Evolutionary conservation across 2,888 invertebrate genomes (phyloP), one percentile per base, ranked within the genome.

Genomic region (Spatulosminthurus flaviceps): DNA sequence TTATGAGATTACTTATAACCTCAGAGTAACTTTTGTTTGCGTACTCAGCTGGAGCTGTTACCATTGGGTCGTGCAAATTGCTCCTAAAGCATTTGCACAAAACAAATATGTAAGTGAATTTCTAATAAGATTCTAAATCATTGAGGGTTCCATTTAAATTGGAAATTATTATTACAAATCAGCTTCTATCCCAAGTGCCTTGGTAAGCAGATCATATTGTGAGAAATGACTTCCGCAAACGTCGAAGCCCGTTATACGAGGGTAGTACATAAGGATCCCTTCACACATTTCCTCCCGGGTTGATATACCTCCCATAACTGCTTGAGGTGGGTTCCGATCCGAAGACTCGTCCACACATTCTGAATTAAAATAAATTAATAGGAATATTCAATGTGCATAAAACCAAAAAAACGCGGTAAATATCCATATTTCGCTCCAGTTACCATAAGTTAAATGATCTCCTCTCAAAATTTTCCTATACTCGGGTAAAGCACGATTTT

Each of bases 361-460:
- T 64, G 26, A 51, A 51, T 19, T 51, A 2, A 22, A 64, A 22
- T 60, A 16, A 24, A 5, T 64, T 64, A 21, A 22, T 64, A 16
- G 24, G 1, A 24, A 9, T 4, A 64, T 64, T 19, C 24, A 51
- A 51, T 51, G 16, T 1, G 16, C 1, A 51, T 19, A 19, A 51
- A 16, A 51, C n/a, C 16, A 51, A 51, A 64, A n/a, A n/a, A n/a
- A n/a, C n/a, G n/a, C n/a, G n/a, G n/a, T n/a, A 26, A 64, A 24
- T 19, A 24, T 60, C 60, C 21, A n/a, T n/a, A n/a, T n/a, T n/a
- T n/a, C n/a, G n/a, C n/a, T n/a, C n/a, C n/a, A n/a, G n/a, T n/a
- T 64, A 64, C 64, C 64, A 4, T 24, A 22, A 19, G 73, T 77
- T 21, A 80, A 51, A 29, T 80, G 80, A 41, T 80, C 80, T 9